Conservation (phyloP, 2,113 vertebrate genomes). For the Hippocampus comes region DNA sequence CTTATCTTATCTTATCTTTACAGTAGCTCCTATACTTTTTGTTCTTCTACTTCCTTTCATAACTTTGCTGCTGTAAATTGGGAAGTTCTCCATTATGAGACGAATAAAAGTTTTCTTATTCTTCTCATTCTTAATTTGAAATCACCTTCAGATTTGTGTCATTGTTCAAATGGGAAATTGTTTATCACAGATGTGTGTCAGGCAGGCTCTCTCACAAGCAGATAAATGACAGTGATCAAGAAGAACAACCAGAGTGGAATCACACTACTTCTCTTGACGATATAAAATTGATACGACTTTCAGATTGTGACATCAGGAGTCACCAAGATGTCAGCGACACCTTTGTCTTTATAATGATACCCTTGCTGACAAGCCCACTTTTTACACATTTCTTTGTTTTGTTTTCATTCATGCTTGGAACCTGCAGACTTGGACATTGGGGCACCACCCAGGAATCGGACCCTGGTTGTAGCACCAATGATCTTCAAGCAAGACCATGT, state of each 20-base stretch:
- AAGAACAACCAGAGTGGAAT: constrained; percentile 25
- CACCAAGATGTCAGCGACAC: too few relatives aligned
- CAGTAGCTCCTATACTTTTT: too few relatives aligned
- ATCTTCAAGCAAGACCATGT: too few relatives aligned
- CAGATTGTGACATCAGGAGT: background rate
- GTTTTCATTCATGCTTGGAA: background rate
- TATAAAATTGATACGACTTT: background rate
- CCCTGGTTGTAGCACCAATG: background rate
- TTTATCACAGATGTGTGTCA: constrained; percentile 48
- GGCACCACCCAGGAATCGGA: background rate
- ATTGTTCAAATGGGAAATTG: constrained; percentile 31
- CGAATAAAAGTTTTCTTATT: too few relatives aligned
- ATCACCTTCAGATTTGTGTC: constrained; percentile 25
- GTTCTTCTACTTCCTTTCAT: too few relatives aligned
- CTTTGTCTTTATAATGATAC: too few relatives aligned
- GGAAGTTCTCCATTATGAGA: too few relatives aligned
- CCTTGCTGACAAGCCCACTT: too few relatives aligned
- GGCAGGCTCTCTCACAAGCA: constrained; percentile 31
- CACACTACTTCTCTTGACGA: constrained; percentile 14
- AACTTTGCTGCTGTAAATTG: too few relatives aligned
- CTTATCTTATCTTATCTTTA: too few relatives aligned
- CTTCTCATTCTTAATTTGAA: constrained; percentile 21
- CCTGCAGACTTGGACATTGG: background rate
- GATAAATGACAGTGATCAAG: constrained; percentile 40
- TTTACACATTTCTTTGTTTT: background rate